Base-by-base conservation (phyloP, 1,140 invertebrate species). In the Drosophila tropicalis region DNA sequence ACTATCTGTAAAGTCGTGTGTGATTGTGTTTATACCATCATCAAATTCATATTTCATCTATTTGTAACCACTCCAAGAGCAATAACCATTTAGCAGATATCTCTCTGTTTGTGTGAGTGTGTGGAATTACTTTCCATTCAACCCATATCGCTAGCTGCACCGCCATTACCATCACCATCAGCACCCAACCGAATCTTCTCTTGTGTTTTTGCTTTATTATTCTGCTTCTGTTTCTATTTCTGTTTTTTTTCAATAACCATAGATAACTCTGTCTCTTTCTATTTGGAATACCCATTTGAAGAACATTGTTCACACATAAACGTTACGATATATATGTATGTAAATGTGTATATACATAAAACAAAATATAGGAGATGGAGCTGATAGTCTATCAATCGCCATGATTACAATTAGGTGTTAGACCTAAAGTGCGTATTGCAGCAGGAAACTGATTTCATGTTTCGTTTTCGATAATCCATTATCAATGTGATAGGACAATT, bases 1-100 rank as follows among this genome's bases (percentile, higher is more conserved):
- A 40, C 41, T 57, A 12, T 36, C 19, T 58, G 40, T 55, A 58
- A 65, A 57, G n/a, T 57, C 29, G 6, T 58, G 32, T 58, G 51
- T 55, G 51, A 34, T 58, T 19, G 15, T 51, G 29, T 29, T 29
- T 6, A 29, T 29, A 29, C 29, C 29, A 29, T 29, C 29, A 29
- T 29, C 0, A 19, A 19, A 47, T 51, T 10, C 44, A 51, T 39
- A 39, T 39, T 22, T 3, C 17, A 58, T 25, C 56, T 19, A 17
- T 19, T 58, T 39, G 10, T 19, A 36, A 36, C 29, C 44, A 58
- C 56, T 39, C 15, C 32, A 13, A 13, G 36, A 34, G 17, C 15
- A 32, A 58, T 19, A 5, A 34, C n/a, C n/a, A 58, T 9, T 36
- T 34, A 15, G 1, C 10, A 19, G 15, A 17, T 19, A 19, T 58